A percentile compares a stretch with the other conserved stretches of the same genome.
These are phyloP conservation scores for Chionodraco myersi DNA, from an alignment of 2,113 vertebrate genomes.

Conservation along the genomic window DNA sequence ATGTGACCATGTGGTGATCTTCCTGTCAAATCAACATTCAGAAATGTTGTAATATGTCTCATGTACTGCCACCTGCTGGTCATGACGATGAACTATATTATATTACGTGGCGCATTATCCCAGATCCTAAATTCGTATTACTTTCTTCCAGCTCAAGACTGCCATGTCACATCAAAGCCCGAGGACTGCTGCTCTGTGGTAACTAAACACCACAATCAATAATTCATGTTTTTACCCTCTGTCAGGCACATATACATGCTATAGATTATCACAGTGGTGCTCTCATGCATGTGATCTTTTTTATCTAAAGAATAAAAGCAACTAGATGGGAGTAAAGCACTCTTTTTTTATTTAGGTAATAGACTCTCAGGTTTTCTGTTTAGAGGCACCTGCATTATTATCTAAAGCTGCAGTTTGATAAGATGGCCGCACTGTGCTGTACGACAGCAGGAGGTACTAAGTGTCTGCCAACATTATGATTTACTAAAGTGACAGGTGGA, in stretches of 20 bases:
- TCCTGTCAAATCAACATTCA: neutral
- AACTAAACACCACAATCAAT: conserved; percentile 15
- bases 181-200: conserved; percentile 73
- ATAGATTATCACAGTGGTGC: too few species aligned
- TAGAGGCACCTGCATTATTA: neutral
- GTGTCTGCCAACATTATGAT: conserved; percentile 42
- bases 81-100: neutral
- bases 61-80: conserved; percentile 18
- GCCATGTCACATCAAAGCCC: conserved; percentile 48
- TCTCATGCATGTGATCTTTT: too few species aligned
- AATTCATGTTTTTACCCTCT: neutral
- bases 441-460: conserved; percentile 32
- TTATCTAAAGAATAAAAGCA: too few species aligned
- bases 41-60: neutral
- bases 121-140: neutral
- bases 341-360: neutral
- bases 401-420: conserved; percentile 13
- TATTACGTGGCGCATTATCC: neutral
- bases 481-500: conserved; percentile 67
- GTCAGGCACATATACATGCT: neutral
- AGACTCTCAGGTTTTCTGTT: neutral
- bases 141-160: conserved; percentile 52
- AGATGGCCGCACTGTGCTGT: conserved; percentile 26
- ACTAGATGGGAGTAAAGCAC: neutral
- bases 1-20: neutral